Evolutionary conservation across 2,888 invertebrate species (phyloP), one percentile per base, ranked within the genome.

Genomic region (Omphaloscelis lunosa): DNA sequence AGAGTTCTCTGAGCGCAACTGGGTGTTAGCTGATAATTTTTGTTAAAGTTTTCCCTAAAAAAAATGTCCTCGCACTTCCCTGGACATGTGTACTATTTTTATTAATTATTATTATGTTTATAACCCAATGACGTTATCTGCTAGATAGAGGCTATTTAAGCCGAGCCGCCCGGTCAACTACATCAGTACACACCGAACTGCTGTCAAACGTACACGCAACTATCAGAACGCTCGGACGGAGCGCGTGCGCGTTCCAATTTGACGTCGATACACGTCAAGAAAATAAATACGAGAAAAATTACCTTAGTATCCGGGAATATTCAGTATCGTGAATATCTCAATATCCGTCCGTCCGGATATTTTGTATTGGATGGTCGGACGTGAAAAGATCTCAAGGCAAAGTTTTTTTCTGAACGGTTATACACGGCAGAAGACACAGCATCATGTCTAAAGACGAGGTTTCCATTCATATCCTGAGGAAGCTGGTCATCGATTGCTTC

Each of bases 401-500:
- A 51, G 20, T 45, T 20, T 82, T 34, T 82, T 63, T n/a, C 39
- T 82, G n/a, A 56, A 41, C 29, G 23, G 41, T 27, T 56, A 20
- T 53, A 12, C 39, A 6, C 12, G 27, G 4, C 11, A 51, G 71
- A 63, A 63, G 59, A 2, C 53, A 63, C 41, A 66, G 34, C 65
- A 56, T 27, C 69, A 84, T 84, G 84, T 45, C 84, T 17, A 72
- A 84, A 39, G 56, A 81, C 4, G 82, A 79, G 12, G 34, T 0
- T n/a, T 75, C 83, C 0, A 72, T 84, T 9, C 29, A 72, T 15
- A 87, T 81, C 63, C 51, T 84, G 20, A 91, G 92, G 87, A 96
- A 94, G 83, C 83, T 96, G 53, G 94, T 95, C 23, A 73, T 94
- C 3, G 95, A 96, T 84, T 91, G 91, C 71, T 91, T 94, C 71